phyloP scores from a whole-genome alignment of 2,797 vertebrate genomes.

The Scomberomorus guttatus region DNA sequence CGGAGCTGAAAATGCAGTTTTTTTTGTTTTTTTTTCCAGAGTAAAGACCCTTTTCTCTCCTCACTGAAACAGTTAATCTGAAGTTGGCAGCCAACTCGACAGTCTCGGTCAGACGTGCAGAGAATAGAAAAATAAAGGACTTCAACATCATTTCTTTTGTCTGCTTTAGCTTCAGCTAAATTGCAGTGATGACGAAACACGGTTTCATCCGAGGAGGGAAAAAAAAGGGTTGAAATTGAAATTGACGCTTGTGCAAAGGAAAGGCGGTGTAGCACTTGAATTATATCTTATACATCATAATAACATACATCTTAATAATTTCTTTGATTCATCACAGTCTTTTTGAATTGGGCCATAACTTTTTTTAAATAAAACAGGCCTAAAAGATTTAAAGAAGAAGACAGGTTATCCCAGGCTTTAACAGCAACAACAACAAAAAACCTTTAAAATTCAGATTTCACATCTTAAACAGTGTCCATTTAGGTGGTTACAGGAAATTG shows the following conservation, averaged over 20 bases:
- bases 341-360: not conserved
- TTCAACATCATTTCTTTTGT: slow-evolving; percentile 71
- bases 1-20: slow-evolving; percentile 8
- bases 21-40: slow-evolving; percentile 5
- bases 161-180: slow-evolving; percentile 44
- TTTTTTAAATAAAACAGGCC: too few species aligned
- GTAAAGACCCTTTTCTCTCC: slow-evolving; percentile 65
- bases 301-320: not conserved
- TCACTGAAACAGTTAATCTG: slow-evolving; percentile 83
- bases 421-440: not conserved
- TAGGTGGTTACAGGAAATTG: slow-evolving; percentile 7
- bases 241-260: not conserved
- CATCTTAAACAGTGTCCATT: not conserved
- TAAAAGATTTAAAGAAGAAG: not conserved
- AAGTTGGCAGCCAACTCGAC: slow-evolving; percentile 77
- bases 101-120: slow-evolving; percentile 78
- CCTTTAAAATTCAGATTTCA: not conserved
- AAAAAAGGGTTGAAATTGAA: not conserved
- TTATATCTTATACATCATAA: not conserved
- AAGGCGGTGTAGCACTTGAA: not conserved
- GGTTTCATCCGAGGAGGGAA: too few species aligned
- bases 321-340: not conserved
- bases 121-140: slow-evolving; percentile 75
- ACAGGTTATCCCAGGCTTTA: not conserved
- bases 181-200: not conserved